Evolutionary conservation across 2,888 invertebrate species (phyloP).

Genomic region (Mechanitis messenoides): DNA sequence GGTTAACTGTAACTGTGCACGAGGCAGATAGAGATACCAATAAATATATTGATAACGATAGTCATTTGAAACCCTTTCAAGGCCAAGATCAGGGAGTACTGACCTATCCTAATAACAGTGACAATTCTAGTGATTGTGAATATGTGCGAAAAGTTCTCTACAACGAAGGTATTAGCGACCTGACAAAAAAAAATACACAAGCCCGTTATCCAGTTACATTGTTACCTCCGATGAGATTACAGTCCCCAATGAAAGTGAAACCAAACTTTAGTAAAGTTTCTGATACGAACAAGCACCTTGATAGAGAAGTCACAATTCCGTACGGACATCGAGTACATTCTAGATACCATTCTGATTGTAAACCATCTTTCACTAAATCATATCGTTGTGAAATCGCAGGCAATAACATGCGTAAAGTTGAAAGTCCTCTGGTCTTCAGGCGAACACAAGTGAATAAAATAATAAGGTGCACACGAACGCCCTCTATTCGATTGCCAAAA

Average conservation of each 20-base stretch:
- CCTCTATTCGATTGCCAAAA: conserved; percentile 37
- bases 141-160: conserved; percentile 43
- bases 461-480: conserved; percentile 19
- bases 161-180: conserved; percentile 57
- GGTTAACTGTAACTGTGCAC: conserved; percentile 11
- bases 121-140: conserved; percentile 14
- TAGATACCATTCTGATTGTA: conserved; percentile 49
- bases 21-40: conserved; percentile 35
- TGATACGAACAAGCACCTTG: conserved; percentile 17
- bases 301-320: conserved; percentile 37
- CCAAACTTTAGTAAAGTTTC: conserved; percentile 27
- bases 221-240: conserved; percentile 1
- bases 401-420: conserved; percentile 25
- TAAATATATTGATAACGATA: conserved; percentile 16
- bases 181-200: conserved; percentile 23
- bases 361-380: conserved; percentile 24
- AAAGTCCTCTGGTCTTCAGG: conserved; percentile 26
- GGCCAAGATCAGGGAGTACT: conserved; percentile 2
- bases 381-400: conserved; percentile 29
- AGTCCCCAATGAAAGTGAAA: conserved; percentile 18
- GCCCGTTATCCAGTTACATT: too few species aligned
- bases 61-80: conserved; percentile 16
- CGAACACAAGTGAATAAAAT: conserved; percentile 23
- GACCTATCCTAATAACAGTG: conserved; percentile 10
- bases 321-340: conserved; percentile 43